These are phyloP conservation scores for Dynastes maya DNA, from an alignment of 2,888 invertebrate species.

Conservation along the genomic window DNA sequence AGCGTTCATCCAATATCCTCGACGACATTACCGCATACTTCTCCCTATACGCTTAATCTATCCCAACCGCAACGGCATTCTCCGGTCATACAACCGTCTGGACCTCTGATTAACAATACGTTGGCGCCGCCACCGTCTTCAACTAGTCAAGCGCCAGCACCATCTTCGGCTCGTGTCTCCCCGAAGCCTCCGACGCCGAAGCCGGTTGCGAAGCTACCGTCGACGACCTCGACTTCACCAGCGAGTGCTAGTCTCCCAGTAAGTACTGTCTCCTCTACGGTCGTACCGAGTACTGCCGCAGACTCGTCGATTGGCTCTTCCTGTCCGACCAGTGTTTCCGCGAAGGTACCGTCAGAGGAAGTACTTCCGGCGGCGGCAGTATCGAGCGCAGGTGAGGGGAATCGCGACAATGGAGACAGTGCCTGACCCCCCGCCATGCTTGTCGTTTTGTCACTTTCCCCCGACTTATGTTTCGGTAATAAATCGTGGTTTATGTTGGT, in stretches of 20 bases:
- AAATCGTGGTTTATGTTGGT: constrained; percentile 65
- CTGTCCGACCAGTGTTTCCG: constrained; percentile 48
- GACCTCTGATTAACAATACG: constrained; percentile 66
- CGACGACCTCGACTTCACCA: not conserved
- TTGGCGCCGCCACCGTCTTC: constrained; percentile 56
- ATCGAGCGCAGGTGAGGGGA: constrained; percentile 67
- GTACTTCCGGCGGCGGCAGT: constrained; percentile 51
- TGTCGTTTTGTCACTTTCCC: constrained; percentile 65
- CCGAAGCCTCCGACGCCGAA: constrained; percentile 65
- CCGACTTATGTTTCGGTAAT: constrained; percentile 68
- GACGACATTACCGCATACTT: constrained; percentile 57
- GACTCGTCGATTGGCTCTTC: constrained; percentile 43
- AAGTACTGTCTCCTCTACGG: constrained; percentile 56
- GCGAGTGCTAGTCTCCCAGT: constrained; percentile 56
- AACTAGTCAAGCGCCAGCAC: constrained; percentile 61
- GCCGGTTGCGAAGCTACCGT: constrained; percentile 51
- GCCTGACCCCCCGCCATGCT: constrained; percentile 68
- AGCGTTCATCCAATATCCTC: constrained; percentile 60
- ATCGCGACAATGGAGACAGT: constrained; percentile 69
- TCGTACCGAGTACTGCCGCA: constrained; percentile 53
- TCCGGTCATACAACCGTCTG: constrained; percentile 69
- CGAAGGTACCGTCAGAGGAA: constrained; percentile 51
- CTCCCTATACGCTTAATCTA: constrained; percentile 65
- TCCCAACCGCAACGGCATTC: constrained; percentile 66
- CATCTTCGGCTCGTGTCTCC: constrained; percentile 60